Conservation (phyloP, 2,113 vertebrate species). For the Hydrochoerus hydrochaeris region DNA sequence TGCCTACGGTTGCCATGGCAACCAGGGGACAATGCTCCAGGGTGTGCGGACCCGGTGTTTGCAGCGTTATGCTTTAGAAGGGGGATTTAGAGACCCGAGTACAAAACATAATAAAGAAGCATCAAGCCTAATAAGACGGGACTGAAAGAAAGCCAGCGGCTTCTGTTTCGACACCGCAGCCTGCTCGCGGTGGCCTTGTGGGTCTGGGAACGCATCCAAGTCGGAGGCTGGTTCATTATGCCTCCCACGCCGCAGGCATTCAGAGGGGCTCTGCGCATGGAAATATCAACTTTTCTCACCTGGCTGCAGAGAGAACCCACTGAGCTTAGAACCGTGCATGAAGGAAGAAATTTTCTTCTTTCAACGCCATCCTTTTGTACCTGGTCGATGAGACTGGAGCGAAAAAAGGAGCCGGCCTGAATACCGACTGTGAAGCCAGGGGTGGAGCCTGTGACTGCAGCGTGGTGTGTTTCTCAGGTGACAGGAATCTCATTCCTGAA, state of each 20-base stretch:
- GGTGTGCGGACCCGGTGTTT: constrained; percentile 77
- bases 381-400: constrained; percentile 79
- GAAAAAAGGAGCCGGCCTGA: constrained; percentile 66
- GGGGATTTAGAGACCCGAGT: constrained; percentile 81
- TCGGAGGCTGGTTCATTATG: constrained; percentile 79
- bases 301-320: constrained; percentile 82
- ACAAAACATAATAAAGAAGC: constrained; percentile 78
- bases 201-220: constrained; percentile 82
- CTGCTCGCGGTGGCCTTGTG: constrained; percentile 78
- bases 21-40: constrained; percentile 67
- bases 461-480: constrained; percentile 77
- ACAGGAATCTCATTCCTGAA: constrained; percentile 69
- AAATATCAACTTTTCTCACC: constrained; percentile 83
- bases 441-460: constrained; percentile 72
- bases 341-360: constrained; percentile 80
- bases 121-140: constrained; percentile 79
- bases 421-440: constrained; percentile 80
- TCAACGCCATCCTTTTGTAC: constrained; percentile 83
- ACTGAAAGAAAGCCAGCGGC: constrained; percentile 85
- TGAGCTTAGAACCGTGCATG: constrained; percentile 73
- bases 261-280: constrained; percentile 77
- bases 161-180: constrained; percentile 83
- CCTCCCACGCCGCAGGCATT: constrained; percentile 78
- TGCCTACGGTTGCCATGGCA: constrained; percentile 77
- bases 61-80: constrained; percentile 78